phyloP scores from a whole-genome alignment of 2,797 vertebrate species.

The Macrochelys suwanniensis region DNA sequence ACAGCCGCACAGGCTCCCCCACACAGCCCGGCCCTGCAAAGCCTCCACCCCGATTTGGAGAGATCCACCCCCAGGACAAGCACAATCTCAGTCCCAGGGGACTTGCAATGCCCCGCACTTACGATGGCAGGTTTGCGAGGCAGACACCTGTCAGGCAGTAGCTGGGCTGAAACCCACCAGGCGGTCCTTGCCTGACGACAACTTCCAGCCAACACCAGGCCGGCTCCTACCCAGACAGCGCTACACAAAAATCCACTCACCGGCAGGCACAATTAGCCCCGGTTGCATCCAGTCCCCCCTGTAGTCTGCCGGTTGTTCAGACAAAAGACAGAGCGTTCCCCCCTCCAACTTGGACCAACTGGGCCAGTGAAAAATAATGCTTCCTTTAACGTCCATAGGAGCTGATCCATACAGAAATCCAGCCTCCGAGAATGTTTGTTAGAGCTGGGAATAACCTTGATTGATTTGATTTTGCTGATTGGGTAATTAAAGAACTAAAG shows the following conservation, averaged over 20 bases:
- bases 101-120: background rate
- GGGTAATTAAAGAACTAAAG: conserved; percentile 76
- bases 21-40: accelerated
- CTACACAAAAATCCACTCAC: background rate
- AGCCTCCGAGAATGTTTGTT: conserved; percentile 74
- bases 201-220: background rate
- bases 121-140: background rate
- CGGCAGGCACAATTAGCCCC: background rate
- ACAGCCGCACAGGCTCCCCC: background rate
- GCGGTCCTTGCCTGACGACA: background rate
- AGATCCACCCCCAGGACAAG: background rate
- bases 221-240: background rate
- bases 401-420: conserved; percentile 67
- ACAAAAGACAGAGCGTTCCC: background rate
- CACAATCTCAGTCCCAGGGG: background rate
- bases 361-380: conserved; percentile 6
- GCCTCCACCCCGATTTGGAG: background rate
- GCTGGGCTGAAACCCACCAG: background rate
- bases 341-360: background rate
- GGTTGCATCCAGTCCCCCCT: background rate
- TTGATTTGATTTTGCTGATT: conserved; percentile 79
- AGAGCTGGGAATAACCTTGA: conserved; percentile 74
- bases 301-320: background rate
- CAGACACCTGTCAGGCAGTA: accelerated
- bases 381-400: conserved; percentile 56